phyloP scores from a whole-genome alignment of 1,140 invertebrate genomes.

The Brachionus paranguensis region DNA sequence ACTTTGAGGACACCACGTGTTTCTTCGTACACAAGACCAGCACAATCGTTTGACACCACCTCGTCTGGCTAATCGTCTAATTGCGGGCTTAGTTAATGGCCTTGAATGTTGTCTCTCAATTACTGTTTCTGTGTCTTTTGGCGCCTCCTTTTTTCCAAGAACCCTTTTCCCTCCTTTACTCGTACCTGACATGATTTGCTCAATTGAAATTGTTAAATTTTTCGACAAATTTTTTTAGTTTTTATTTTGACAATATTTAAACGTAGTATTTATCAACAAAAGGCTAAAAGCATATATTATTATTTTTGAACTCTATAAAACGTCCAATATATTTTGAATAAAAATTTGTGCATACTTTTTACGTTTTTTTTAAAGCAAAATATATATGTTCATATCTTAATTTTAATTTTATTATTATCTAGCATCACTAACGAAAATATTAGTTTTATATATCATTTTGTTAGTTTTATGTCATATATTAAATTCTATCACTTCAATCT shows the following conservation, averaged over 20 bases:
- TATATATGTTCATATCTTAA: too few relatives aligned
- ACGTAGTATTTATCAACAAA: neutral
- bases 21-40: constrained; percentile 57
- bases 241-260: neutral
- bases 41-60: constrained; percentile 72
- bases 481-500: too few relatives aligned
- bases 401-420: too few relatives aligned
- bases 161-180: constrained; percentile 51
- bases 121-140: constrained; percentile 53
- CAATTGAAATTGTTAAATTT: constrained; percentile 43
- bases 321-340: neutral
- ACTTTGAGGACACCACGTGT: constrained; percentile 37
- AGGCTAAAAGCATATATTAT: neutral
- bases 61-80: constrained; percentile 64
- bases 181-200: constrained; percentile 47
- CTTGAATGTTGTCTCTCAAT: constrained; percentile 69
- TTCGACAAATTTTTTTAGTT: too few relatives aligned
- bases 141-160: constrained; percentile 50
- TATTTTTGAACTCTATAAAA: neutral
- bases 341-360: neutral
- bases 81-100: constrained; percentile 66
- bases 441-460: too few relatives aligned
- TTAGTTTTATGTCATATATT: too few relatives aligned
- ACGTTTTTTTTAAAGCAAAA: neutral
- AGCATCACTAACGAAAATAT: too few relatives aligned